Conservation (phyloP, 2,113 vertebrate genomes). For the Emberiza fucata region DNA sequence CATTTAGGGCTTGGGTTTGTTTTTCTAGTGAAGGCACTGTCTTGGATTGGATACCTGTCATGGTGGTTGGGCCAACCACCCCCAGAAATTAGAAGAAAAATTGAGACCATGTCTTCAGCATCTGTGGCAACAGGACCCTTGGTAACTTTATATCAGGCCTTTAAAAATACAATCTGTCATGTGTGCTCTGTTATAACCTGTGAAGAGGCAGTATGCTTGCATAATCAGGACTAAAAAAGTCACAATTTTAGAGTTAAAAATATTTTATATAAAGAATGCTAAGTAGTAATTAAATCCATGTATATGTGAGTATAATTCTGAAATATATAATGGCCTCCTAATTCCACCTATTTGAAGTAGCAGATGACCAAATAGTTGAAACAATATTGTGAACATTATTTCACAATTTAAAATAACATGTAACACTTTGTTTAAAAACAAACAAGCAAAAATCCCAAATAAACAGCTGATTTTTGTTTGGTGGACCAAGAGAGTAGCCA, state of each 20-base stretch:
- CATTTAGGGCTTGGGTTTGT: neutral
- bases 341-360: neutral
- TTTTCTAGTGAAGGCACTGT: neutral
- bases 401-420: neutral
- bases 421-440: neutral
- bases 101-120: neutral
- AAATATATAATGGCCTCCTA: neutral
- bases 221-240: neutral
- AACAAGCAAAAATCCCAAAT: fast-evolving
- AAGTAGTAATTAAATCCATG: neutral
- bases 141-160: neutral
- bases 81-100: neutral
- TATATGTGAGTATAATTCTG: neutral
- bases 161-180: neutral
- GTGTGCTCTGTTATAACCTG: neutral
- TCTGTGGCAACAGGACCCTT: neutral
- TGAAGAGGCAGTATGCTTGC: neutral
- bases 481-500: neutral
- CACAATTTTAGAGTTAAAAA: neutral
- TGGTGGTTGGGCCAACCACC: neutral
- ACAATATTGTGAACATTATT: neutral
- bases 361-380: neutral
- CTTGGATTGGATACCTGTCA: neutral
- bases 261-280: neutral
- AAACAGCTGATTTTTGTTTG: neutral